Percentiles rank a stretch among this genome's conserved stretches.
Evolutionary conservation across 2,797 vertebrate genomes (phyloP).

Genomic region (Karalla daura): DNA sequence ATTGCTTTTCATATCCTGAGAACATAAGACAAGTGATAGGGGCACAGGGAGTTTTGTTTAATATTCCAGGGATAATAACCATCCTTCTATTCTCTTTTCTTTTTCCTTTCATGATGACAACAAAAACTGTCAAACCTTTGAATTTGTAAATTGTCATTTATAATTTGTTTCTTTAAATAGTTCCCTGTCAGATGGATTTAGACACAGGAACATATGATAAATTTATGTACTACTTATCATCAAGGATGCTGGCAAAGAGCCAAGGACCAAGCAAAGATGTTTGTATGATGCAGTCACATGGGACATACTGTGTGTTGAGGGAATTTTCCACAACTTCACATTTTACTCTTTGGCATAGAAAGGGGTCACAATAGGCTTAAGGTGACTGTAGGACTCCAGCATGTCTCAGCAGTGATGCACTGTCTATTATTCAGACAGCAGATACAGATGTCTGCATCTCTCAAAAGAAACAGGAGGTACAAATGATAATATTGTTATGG

Average conservation of each 20-base stretch:
- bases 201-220: background rate
- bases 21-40: constrained; percentile 9
- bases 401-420: no score
- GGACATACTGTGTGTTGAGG: background rate
- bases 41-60: constrained; percentile 35
- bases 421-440: no score
- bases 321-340: no score
- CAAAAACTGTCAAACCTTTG: no score
- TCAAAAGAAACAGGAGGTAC: no score
- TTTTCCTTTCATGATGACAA: no score
- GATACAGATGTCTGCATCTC: no score
- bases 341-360: no score
- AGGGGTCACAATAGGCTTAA: no score
- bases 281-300: background rate
- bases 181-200: background rate
- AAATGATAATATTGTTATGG: no score
- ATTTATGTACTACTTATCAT: background rate
- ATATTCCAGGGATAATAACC: constrained; percentile 44
- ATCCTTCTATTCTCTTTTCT: constrained; percentile 27
- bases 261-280: background rate
- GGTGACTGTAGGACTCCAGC: no score
- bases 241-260: background rate
- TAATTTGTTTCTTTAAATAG: background rate
- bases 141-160: background rate
- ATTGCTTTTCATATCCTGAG: constrained; percentile 68